Base-by-base conservation (phyloP, 1,140 invertebrate species). In the Proales similis region DNA sequence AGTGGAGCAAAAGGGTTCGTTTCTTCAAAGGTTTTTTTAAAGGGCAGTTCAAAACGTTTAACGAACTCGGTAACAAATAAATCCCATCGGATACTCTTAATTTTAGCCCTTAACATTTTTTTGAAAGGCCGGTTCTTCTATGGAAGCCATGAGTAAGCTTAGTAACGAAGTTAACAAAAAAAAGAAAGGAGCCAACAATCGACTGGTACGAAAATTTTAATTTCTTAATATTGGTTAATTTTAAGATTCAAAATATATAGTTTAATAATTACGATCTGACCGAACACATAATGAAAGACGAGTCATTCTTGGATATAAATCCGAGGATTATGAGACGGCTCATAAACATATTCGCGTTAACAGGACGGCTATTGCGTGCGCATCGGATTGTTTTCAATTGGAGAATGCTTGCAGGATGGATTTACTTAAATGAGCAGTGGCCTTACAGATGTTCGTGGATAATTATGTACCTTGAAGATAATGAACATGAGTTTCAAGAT, bases 351-450 rank as follows among this genome's bases (percentile, higher is more conserved):
- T 85, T 97, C 39, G 93, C 94, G 69, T 85, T 96, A 17, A 94
- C 90, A 64, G 88, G 91, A 57, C 84, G 93, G 39, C 79, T 98
- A 63, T 77, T 98, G 64, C 90, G 96, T 81, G 89, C 93, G 68
- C 96, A 96, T 80, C 90, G 94, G 77, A 90, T 98, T 65, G 93
- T 97, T 72, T 97, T 98, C 75, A 94, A 91, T 75, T 98, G 93
- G 93, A 90, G 94, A 75, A 86, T 91, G 66, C 78, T 96, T 65
- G 88, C 90, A 48, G 88, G 87, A 48, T 98, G 92, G 92, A 87
- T 96, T 45, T 97, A 97, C 74, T 85, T 98, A 29, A 94, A 91
- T 0, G 94, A 98, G 74, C 93, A 97, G 74, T 98, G 93, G 93
- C 92, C 93, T 0, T 90, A 92, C 73, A 80, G 91, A 60, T 89